A percentile compares a stretch with the other conserved stretches of the same genome.
Conservation (phyloP, 1,140 invertebrate genomes). For the Atopsyche davidsoni region DNA sequence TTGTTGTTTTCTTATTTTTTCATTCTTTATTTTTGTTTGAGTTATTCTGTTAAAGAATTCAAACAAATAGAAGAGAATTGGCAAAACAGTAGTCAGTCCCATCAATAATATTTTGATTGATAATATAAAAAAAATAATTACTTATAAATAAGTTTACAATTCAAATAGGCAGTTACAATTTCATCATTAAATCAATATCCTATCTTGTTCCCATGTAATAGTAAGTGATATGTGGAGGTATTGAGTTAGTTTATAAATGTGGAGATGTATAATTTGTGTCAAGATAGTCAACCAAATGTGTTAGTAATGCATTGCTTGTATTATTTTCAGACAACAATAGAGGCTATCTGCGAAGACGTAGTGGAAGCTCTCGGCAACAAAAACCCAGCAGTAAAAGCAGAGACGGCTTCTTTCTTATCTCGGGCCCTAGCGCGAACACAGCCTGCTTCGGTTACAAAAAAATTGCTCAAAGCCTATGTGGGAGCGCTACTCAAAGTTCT, state of each 20-base stretch:
- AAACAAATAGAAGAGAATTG: no score
- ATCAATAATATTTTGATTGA: no score
- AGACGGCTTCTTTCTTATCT: constrained; percentile 84
- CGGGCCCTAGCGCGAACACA: constrained; percentile 76
- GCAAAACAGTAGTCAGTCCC: no score
- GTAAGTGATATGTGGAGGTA: constrained; percentile 7
- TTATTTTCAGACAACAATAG: constrained; percentile 68
- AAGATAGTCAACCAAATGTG: not conserved
- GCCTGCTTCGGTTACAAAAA: constrained; percentile 81
- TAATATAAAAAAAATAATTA: no score
- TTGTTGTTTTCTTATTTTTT: no score
- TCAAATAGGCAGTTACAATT: no score
- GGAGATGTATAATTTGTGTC: not conserved
- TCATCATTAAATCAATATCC: no score
- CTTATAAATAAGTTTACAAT: no score
- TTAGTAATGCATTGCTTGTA: constrained; percentile 1
- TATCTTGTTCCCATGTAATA: constrained; percentile 8
- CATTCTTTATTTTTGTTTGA: no score
- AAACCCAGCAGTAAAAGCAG: constrained; percentile 90
- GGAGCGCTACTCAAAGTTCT: constrained; percentile 77
- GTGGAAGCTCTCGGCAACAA: constrained; percentile 85
- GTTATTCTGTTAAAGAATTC: no score
- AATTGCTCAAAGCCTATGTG: constrained; percentile 80
- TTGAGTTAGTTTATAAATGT: constrained; percentile 13
- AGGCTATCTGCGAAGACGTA: constrained; percentile 81